phyloP scores from a whole-genome alignment of 1,140 invertebrate genomes.

The Drosophila guanche region DNA sequence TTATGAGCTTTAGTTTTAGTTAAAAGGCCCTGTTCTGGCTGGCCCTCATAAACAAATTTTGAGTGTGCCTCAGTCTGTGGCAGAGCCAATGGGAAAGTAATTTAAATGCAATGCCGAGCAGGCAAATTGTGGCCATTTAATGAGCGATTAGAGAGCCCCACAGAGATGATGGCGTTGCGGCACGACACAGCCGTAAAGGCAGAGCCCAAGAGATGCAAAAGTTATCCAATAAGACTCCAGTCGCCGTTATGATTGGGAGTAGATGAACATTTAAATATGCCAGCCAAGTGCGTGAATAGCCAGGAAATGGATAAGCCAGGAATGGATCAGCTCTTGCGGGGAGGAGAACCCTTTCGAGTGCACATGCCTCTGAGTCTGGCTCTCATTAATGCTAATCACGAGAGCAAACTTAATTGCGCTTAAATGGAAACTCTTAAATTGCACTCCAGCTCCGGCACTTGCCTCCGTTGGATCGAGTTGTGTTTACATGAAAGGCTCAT shows the following conservation, averaged over 20 bases:
- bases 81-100: constrained; percentile 70
- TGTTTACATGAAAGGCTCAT: constrained; percentile 67
- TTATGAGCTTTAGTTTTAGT: constrained; percentile 80
- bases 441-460: constrained; percentile 30
- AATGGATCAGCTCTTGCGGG: too few species aligned
- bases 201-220: neutral
- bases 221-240: neutral
- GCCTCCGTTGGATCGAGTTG: constrained; percentile 12
- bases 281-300: too few species aligned
- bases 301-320: too few species aligned
- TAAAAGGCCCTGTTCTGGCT: constrained; percentile 68
- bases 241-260: constrained; percentile 45
- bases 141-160: constrained; percentile 70
- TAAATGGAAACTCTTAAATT: constrained; percentile 77
- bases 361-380: constrained; percentile 23
- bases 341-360: constrained; percentile 8
- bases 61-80: constrained; percentile 17
- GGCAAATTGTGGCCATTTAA: constrained; percentile 76
- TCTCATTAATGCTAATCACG: constrained; percentile 71
- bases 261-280: constrained; percentile 6
- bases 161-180: constrained; percentile 41
- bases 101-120: constrained; percentile 73
- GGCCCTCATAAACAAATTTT: constrained; percentile 75
- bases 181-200: constrained; percentile 27
- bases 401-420: constrained; percentile 69